These are phyloP conservation scores for Agrilus mali DNA, from an alignment of 2,888 invertebrate species.

Conservation along the genomic window DNA sequence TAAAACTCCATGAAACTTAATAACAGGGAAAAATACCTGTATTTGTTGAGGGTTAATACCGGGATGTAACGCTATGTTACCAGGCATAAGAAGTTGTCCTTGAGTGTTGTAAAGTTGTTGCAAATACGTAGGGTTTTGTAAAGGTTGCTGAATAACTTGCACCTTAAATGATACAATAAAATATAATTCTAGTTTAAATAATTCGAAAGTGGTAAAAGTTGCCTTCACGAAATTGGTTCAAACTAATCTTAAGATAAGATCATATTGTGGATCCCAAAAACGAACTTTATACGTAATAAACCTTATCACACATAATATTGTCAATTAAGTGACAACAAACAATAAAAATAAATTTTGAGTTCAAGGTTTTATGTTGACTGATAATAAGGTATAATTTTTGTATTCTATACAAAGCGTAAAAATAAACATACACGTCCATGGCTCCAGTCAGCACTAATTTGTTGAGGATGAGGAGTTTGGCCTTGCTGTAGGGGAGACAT, in stretches of 20 bases:
- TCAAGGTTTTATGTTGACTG: background rate
- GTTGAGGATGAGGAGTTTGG: conserved; percentile 41
- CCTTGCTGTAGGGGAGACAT: conserved; percentile 66
- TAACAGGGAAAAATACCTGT: conserved; percentile 38
- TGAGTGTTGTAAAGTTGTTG: conserved; percentile 73
- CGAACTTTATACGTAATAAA: too few relatives aligned
- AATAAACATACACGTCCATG: conserved; percentile 40
- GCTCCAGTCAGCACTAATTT: conserved; percentile 52
- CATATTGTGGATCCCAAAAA: too few relatives aligned
- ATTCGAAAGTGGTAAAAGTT: too few relatives aligned
- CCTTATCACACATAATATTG: too few relatives aligned
- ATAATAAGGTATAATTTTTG: too few relatives aligned
- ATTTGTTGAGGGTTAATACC: conserved; percentile 66
- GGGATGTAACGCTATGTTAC: conserved; percentile 64
- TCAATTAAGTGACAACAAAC: too few relatives aligned
- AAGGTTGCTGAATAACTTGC: conserved; percentile 73
- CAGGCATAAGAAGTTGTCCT: conserved; percentile 68
- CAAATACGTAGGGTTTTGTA: conserved; percentile 62
- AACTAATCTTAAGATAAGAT: background rate
- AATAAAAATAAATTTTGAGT: background rate
- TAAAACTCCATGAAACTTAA: too few relatives aligned
- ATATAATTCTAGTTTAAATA: too few relatives aligned
- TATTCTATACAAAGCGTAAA: background rate
- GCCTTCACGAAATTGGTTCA: background rate
- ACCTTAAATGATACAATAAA: conserved; percentile 32